These are phyloP conservation scores for Hylyphantes graminicola DNA, from an alignment of 1,140 invertebrate genomes.

Conservation along the genomic window DNA sequence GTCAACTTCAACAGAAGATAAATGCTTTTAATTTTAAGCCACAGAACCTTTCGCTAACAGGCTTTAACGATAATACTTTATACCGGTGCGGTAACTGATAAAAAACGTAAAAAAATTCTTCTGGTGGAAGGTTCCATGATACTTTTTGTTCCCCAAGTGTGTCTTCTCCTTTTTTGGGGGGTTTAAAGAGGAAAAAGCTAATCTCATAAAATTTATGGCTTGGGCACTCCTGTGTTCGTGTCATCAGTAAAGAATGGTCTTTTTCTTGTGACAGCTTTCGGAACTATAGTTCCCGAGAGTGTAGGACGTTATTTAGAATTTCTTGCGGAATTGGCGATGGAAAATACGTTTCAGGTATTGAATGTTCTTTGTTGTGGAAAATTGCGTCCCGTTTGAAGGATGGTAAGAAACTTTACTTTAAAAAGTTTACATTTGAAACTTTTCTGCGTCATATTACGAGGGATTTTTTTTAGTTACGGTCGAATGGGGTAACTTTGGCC, in stretches of 20 bases:
- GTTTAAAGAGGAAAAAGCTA: not conserved
- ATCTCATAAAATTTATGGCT: slow-evolving; percentile 10
- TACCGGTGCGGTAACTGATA: not conserved
- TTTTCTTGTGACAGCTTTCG: not conserved
- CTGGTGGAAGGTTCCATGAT: not conserved
- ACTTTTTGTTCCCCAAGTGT: not conserved
- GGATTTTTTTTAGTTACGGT: too few relatives aligned
- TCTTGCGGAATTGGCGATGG: too few relatives aligned
- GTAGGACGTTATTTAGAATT: too few relatives aligned
- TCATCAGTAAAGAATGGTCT: not conserved
- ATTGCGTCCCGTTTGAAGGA: too few relatives aligned
- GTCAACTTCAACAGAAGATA: slow-evolving; percentile 37
- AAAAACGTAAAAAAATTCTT: slow-evolving; percentile 4
- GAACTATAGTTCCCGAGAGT: not conserved
- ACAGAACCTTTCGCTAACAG: not conserved
- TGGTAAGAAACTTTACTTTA: too few relatives aligned
- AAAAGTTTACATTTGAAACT: too few relatives aligned
- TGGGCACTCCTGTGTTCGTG: not conserved
- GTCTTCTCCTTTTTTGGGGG: not conserved
- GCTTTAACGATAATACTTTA: slow-evolving; percentile 24
- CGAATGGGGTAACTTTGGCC: too few relatives aligned
- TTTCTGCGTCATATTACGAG: too few relatives aligned
- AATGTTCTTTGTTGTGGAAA: too few relatives aligned
- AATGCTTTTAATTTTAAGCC: slow-evolving; percentile 41
- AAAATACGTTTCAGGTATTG: too few relatives aligned